Evolutionary conservation across 2,888 invertebrate species (phyloP).

Genomic region (Aquatica leii): DNA sequence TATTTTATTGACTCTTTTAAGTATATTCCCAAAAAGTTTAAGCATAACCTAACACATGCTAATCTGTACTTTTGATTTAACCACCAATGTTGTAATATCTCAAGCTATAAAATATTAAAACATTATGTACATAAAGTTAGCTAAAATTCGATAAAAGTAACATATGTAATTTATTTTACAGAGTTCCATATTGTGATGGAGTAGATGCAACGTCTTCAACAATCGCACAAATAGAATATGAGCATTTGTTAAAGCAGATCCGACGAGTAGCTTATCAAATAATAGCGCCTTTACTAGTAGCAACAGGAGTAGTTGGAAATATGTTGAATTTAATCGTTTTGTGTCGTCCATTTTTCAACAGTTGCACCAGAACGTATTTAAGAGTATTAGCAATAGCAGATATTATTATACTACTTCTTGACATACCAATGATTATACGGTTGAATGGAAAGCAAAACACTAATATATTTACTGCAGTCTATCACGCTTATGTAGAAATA

Average conservation of each 20-base stretch:
- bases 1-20: no score
- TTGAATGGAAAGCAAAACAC: conserved; percentile 36
- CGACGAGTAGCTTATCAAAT: conserved; percentile 40
- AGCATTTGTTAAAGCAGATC: conserved; percentile 17
- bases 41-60: no score
- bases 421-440: conserved; percentile 38
- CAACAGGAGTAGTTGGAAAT: conserved; percentile 40
- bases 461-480: conserved; percentile 34
- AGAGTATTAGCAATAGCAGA: conserved; percentile 41
- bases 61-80: no score
- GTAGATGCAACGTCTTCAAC: no score
- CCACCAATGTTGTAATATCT: no score
- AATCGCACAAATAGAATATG: neutral
- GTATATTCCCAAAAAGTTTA: no score
- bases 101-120: no score
- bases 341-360: conserved; percentile 39
- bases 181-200: no score
- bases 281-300: conserved; percentile 38
- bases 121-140: no score
- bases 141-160: no score
- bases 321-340: conserved; percentile 41
- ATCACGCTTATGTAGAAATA: conserved; percentile 42
- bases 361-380: conserved; percentile 39
- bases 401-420: conserved; percentile 37
- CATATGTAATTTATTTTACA: no score